Evolutionary conservation across 2,888 invertebrate species (phyloP).

Genomic region (Eilema depressum): DNA sequence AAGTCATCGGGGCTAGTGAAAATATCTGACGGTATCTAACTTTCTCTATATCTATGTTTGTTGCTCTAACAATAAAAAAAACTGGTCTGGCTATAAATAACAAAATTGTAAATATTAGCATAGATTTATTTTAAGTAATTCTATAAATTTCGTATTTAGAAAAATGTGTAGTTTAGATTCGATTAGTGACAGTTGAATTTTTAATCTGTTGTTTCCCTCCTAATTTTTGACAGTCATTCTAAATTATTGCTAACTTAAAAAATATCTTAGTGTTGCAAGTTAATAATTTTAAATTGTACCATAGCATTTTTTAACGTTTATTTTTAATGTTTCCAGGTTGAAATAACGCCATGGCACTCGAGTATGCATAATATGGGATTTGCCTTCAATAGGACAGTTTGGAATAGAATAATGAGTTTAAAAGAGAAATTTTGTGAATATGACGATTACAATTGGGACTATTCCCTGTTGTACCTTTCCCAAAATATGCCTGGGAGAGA

Average conservation of each 20-base stretch:
- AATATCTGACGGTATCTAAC: neutral
- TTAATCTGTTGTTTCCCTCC: conserved; percentile 24
- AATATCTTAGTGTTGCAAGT: neutral
- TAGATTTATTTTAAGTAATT: conserved; percentile 2
- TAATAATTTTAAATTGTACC: neutral
- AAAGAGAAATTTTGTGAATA: conserved; percentile 96
- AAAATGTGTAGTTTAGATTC: neutral
- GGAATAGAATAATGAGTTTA: conserved; percentile 93
- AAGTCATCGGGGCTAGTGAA: neutral
- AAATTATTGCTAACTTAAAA: conserved; percentile 1
- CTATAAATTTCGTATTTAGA: neutral
- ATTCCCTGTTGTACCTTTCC: conserved; percentile 97
- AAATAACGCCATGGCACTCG: conserved; percentile 97
- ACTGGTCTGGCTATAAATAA: neutral
- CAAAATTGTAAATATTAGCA: conserved; percentile 11
- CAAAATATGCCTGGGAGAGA: conserved; percentile 91
- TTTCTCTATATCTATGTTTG: neutral
- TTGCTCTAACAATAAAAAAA: neutral
- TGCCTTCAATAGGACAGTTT: conserved; percentile 96
- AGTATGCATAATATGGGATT: conserved; percentile 99
- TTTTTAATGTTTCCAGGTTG: conserved; percentile 88
- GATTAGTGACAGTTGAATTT: neutral
- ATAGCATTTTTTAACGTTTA: neutral
- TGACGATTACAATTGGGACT: conserved; percentile 99
- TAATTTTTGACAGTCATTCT: conserved; percentile 22